Percentiles rank a stretch among this genome's conserved stretches.
Evolutionary conservation across 2,888 invertebrate species (phyloP).

Genomic region (Arrhopalites spinosus): DNA sequence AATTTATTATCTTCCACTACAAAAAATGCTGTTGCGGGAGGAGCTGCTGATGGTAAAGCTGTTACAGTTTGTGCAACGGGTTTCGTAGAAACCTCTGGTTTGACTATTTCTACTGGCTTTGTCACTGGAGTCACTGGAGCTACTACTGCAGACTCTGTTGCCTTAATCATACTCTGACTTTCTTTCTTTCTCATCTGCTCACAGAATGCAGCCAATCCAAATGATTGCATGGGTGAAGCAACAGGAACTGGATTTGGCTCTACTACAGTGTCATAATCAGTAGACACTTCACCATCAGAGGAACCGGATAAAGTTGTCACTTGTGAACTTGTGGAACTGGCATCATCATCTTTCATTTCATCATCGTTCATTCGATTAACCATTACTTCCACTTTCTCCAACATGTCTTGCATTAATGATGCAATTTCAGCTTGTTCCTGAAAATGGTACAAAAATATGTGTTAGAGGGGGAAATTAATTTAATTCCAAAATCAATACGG

Average conservation of each 20-base stretch:
- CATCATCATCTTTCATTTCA: conserved; percentile 6
- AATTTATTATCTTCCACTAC: conserved; percentile 53
- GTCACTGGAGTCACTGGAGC: background rate
- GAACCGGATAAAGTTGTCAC: conserved; percentile 3
- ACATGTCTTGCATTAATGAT: conserved; percentile 11
- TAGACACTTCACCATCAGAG: conserved; percentile 33
- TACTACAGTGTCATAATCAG: background rate
- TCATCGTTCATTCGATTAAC: background rate
- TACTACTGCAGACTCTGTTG: background rate
- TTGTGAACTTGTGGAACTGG: conserved; percentile 13
- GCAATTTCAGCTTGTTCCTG: conserved; percentile 29
- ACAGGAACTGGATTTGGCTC: background rate
- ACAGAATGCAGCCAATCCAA: conserved; percentile 45
- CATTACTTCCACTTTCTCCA: conserved; percentile 27
- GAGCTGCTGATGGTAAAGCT: background rate
- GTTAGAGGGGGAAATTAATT: too few species aligned
- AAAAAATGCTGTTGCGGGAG: background rate
- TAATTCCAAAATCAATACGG: too few species aligned
- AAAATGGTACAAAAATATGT: background rate
- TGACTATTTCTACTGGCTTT: background rate
- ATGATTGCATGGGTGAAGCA: conserved; percentile 39
- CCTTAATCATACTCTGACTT: background rate
- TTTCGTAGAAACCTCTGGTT: background rate
- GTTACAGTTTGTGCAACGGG: background rate
- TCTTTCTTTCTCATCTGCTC: conserved; percentile 42